Percentiles rank a stretch among this genome's conserved stretches.
Conservation (phyloP, 1,140 invertebrate species). For the silkworm (Bombyx mori) region DNA sequence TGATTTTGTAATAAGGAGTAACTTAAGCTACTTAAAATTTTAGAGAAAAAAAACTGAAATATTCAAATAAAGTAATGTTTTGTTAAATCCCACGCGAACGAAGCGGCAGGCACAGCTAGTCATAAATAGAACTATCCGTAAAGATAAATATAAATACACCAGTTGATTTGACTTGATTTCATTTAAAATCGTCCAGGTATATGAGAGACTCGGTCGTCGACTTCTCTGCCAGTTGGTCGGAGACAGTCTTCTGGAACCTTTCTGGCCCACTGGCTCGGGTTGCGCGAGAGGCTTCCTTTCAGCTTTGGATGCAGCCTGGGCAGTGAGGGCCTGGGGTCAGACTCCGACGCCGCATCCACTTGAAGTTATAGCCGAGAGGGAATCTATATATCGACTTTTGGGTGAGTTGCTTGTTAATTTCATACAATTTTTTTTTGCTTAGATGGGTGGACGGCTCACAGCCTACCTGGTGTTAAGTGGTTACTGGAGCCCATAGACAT, state of each 20-base stretch:
- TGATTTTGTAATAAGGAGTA: too few species aligned
- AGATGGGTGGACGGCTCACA: too few species aligned
- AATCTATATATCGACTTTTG: slow-evolving; percentile 88
- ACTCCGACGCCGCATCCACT: slow-evolving; percentile 75
- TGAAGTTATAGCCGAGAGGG: slow-evolving; percentile 92
- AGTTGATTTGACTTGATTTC: not conserved
- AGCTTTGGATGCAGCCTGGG: slow-evolving; percentile 96
- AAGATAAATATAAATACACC: too few species aligned
- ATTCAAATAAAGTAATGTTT: too few species aligned
- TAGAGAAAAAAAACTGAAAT: too few species aligned
- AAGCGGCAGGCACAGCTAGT: too few species aligned
- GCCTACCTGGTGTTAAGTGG: too few species aligned
- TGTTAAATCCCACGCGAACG: too few species aligned
- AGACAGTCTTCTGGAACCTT: slow-evolving; percentile 96
- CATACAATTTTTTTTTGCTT: too few species aligned
- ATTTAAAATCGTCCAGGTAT: slow-evolving; percentile 27
- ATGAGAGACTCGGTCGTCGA: slow-evolving; percentile 82
- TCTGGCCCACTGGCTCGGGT: slow-evolving; percentile 98
- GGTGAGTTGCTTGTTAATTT: slow-evolving; percentile 30
- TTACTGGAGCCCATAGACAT: too few species aligned
- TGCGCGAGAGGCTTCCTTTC: slow-evolving; percentile 97
- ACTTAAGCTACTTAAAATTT: too few species aligned
- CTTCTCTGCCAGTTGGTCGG: slow-evolving; percentile 93
- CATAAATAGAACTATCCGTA: too few species aligned
- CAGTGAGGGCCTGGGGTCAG: slow-evolving; percentile 87